phyloP scores from a whole-genome alignment of 2,113 vertebrate genomes.

The Urocitellus parryii region DNA sequence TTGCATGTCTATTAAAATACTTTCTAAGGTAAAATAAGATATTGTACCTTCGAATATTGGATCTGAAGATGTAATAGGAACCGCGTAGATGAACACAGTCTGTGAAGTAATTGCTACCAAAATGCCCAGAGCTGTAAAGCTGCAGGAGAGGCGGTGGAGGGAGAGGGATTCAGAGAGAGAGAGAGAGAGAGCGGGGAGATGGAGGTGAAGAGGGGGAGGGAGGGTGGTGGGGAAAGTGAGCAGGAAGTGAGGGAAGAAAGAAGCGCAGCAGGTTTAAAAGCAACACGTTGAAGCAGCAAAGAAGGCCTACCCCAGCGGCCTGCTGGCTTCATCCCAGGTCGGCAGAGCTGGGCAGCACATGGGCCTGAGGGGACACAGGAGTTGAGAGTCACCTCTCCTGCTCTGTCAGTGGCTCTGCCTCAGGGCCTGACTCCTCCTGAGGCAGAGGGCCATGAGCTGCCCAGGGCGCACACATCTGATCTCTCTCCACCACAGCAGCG shows the following conservation, averaged over 20 bases:
- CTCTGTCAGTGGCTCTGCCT: not conserved
- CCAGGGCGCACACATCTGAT: fast-evolving
- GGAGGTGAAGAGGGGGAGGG: no score
- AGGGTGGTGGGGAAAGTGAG: no score
- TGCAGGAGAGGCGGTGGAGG: not conserved
- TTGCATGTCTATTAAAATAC: constrained; percentile 40
- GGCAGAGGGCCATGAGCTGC: not conserved
- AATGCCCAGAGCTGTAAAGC: not conserved
- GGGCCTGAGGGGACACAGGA: fast-evolving
- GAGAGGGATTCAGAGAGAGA: not conserved
- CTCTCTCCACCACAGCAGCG: fast-evolving
- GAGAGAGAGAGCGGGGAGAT: not conserved
- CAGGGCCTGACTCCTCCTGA: fast-evolving
- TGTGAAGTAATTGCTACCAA: not conserved
- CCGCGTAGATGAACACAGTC: not conserved
- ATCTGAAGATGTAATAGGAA: not conserved
- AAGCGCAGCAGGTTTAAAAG: no score
- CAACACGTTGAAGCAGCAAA: not conserved
- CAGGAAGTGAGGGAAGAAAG: not conserved
- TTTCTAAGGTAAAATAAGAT: constrained; percentile 61
- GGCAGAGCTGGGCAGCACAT: not conserved
- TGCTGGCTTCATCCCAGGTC: not conserved
- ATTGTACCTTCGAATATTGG: not conserved
- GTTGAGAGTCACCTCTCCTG: not conserved
- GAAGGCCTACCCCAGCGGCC: no score